These are phyloP conservation scores for Rhynchotus rufescens DNA, from an alignment of 2,797 vertebrate genomes.

Conservation along the genomic window DNA sequence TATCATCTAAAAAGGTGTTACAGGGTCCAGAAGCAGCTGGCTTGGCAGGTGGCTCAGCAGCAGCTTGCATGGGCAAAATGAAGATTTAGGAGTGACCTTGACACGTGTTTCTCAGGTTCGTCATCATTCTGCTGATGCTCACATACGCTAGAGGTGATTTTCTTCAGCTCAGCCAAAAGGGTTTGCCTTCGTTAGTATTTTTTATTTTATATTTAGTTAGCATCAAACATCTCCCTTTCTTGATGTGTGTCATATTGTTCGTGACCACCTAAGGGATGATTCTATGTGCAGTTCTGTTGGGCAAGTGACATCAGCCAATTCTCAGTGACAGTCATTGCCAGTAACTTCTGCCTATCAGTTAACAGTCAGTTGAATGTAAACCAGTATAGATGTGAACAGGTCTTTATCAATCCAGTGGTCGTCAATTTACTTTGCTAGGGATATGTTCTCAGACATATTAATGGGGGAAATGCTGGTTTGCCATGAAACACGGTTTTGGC, in stretches of 20 bases:
- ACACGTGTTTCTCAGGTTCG: background rate
- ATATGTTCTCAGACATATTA: background rate
- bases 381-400: background rate
- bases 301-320: background rate
- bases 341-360: fast-evolving
- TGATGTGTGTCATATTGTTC: background rate
- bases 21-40: conserved; percentile 36
- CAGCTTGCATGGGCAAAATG: conserved; percentile 17
- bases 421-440: background rate
- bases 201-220: background rate
- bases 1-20: background rate
- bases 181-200: background rate
- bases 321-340: background rate
- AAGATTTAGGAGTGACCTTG: conserved; percentile 9
- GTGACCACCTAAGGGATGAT: background rate
- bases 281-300: background rate
- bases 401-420: background rate
- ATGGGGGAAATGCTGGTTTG: background rate
- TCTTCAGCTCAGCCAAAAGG: background rate
- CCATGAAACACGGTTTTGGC: background rate
- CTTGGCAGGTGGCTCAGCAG: conserved; percentile 43
- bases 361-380: background rate
- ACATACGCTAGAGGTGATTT: background rate
- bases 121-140: background rate
- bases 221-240: background rate